These are phyloP conservation scores for Agapetus fuscipes DNA, from an alignment of 2,888 invertebrate species.

Conservation along the genomic window DNA sequence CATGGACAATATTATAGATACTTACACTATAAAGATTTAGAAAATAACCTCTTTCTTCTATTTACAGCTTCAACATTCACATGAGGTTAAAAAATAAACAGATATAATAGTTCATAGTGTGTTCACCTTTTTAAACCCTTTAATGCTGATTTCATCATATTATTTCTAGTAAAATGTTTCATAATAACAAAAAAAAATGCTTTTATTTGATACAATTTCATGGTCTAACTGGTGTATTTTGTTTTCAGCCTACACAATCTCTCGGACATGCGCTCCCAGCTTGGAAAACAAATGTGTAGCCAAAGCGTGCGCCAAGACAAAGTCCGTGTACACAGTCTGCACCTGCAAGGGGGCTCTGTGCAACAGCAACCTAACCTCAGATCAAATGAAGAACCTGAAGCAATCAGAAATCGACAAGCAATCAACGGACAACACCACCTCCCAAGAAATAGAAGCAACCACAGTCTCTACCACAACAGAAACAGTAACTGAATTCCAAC, in stretches of 20 bases:
- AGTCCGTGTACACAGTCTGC: conserved; percentile 10
- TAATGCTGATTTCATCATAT: too few species aligned
- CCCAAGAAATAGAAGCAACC: conserved; percentile 3
- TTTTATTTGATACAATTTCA: too few species aligned
- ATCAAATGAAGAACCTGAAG: conserved; percentile 1
- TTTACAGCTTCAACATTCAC: too few species aligned
- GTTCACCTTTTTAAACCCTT: too few species aligned
- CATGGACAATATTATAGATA: too few species aligned
- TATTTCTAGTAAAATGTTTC: too few species aligned
- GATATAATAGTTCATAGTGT: too few species aligned
- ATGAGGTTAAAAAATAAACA: too few species aligned
- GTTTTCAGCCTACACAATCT: conserved; percentile 12
- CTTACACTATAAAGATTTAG: too few species aligned
- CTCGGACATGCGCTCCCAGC: conserved; percentile 8
- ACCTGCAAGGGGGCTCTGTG: conserved; percentile 15
- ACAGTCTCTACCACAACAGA: background rate
- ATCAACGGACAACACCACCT: background rate
- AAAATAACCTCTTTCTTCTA: too few species aligned
- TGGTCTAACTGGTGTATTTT: too few species aligned
- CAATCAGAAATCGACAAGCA: background rate
- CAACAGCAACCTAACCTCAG: conserved; percentile 7
- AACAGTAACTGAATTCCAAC: background rate
- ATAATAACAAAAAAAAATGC: too few species aligned
- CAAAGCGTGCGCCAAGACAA: conserved; percentile 6
- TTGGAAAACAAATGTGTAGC: conserved; percentile 6